These are phyloP conservation scores for Zoanthus gigantus DNA, from an alignment of 92 coral and sea anemone genomes.

Conservation along the genomic window DNA sequence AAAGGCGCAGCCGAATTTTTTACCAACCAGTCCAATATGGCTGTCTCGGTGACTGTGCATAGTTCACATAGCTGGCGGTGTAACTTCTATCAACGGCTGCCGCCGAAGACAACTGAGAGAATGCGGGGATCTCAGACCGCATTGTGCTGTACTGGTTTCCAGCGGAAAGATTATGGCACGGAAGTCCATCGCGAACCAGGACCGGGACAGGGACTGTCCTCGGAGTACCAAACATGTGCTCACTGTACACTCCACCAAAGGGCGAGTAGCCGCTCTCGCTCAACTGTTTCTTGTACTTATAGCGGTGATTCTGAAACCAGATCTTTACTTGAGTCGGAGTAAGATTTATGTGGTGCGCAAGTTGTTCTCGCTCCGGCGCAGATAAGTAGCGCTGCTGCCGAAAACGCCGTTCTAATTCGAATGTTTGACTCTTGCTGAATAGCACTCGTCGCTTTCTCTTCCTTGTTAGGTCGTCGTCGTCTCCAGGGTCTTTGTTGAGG, in stretches of 20 bases:
- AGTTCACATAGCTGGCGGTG: slow-evolving; percentile 29
- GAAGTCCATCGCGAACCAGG: slow-evolving; percentile 78
- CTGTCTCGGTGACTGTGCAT: slow-evolving; percentile 33
- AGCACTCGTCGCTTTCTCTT: slow-evolving; percentile 91
- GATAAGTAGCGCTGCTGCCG: slow-evolving; percentile 94
- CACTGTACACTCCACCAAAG: slow-evolving; percentile 55
- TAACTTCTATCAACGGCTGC: slow-evolving; percentile 45
- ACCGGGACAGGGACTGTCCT: slow-evolving; percentile 83
- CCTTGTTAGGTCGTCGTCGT: slow-evolving; percentile 45
- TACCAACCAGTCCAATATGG: slow-evolving; percentile 48
- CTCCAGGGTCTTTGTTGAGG: neutral
- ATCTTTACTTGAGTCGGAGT: slow-evolving; percentile 98
- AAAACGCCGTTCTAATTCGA: slow-evolving; percentile 92
- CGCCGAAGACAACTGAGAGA: slow-evolving; percentile 35
- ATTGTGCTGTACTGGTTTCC: slow-evolving; percentile 31
- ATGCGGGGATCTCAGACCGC: slow-evolving; percentile 24
- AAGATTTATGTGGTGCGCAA: slow-evolving; percentile 84
- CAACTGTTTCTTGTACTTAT: slow-evolving; percentile 91
- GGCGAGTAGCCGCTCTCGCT: slow-evolving; percentile 77
- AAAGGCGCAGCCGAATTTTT: neutral
- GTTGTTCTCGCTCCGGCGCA: slow-evolving; percentile 93
- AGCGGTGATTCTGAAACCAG: slow-evolving; percentile 99
- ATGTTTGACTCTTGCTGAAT: slow-evolving; percentile 89
- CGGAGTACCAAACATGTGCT: slow-evolving; percentile 55
- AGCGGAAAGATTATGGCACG: slow-evolving; percentile 58